Evolutionary conservation across 2,113 vertebrate species (phyloP), one percentile per base, ranked within the genome.

Genomic region (Vanacampus margaritifer): DNA sequence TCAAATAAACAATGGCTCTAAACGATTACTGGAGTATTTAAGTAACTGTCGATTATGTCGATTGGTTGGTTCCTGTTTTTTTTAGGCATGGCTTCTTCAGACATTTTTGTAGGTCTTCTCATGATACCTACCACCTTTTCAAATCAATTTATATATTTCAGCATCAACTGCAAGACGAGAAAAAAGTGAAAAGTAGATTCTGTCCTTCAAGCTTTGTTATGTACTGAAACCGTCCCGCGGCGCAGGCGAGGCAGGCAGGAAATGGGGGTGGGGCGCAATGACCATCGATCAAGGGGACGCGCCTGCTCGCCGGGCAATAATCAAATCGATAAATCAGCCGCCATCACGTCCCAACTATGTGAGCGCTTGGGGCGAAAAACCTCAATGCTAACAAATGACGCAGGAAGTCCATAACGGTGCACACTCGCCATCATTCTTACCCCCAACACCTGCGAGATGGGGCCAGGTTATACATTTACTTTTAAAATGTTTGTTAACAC

Each of bases 271-370:
- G 74, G 75, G 88, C 88, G 84, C 85, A 85, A 88, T 69, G 85
- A 84, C 88, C 77, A 86, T 86, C 80, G 69, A 88, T 88, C 86
- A 88, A 71, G 53, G 28, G 72, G 80, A 79, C 75, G 65, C 65
- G 82, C 71, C 78, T 74, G 82, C 74, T 82, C 71, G 76, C 87
- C 75, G 81, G 79, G 81, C 77, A 79, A 76, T 87, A 87, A 91
- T 89, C 86, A 88, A 87, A 88, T 88, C 82, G 86, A 89, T 87
- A 84, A 86, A 88, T 87, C 83, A 85, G 70, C 73, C 68, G 2
- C 71, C 71, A 76, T 76, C 70, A 36, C 36, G 68, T 63, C 71
- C 64, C 59, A 14, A 74, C 71, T 51, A 37, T 41, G 64, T 65
- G 59, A 66, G 74, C 37, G 76, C 82, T 74, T 28, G 78, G 66